These are phyloP conservation scores for Endotricha flammealis DNA, from an alignment of 2,888 invertebrate genomes.

Conservation along the genomic window DNA sequence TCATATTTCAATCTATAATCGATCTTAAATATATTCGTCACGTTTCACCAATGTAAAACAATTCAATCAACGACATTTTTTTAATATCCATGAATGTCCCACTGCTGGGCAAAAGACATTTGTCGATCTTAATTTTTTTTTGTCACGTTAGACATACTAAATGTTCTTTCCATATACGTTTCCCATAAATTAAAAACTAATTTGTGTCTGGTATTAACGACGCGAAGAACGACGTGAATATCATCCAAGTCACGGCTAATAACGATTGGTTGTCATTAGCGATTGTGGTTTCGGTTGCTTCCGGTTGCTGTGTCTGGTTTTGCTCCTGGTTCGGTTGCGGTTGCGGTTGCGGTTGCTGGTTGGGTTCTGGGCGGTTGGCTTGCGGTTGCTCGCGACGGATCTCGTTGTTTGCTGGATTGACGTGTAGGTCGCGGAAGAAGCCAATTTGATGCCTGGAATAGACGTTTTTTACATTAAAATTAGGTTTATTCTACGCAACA, in stretches of 20 bases:
- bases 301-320: not conserved
- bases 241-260: slow-evolving; percentile 90
- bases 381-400: slow-evolving; percentile 21
- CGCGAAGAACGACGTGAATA: slow-evolving; percentile 94
- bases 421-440: slow-evolving; percentile 82
- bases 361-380: slow-evolving; percentile 11
- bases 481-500: no score
- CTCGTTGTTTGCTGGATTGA: slow-evolving; percentile 34
- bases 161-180: no score
- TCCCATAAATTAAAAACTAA: slow-evolving; percentile 25
- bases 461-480: slow-evolving; percentile 14
- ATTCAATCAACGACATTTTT: no score
- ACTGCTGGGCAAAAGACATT: no score
- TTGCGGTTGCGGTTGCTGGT: slow-evolving; percentile 7
- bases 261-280: slow-evolving; percentile 55
- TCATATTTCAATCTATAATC: no score
- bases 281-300: not conserved
- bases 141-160: no score
- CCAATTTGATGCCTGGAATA: slow-evolving; percentile 83
- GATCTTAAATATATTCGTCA: no score
- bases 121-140: no score
- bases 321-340: no score
- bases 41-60: no score
- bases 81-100: no score
- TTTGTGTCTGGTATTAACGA: slow-evolving; percentile 95